Evolutionary conservation across 2,888 invertebrate genomes (phyloP), one percentile per base, ranked within the genome.

Genomic region (Lepidocyrtoides sp.): DNA sequence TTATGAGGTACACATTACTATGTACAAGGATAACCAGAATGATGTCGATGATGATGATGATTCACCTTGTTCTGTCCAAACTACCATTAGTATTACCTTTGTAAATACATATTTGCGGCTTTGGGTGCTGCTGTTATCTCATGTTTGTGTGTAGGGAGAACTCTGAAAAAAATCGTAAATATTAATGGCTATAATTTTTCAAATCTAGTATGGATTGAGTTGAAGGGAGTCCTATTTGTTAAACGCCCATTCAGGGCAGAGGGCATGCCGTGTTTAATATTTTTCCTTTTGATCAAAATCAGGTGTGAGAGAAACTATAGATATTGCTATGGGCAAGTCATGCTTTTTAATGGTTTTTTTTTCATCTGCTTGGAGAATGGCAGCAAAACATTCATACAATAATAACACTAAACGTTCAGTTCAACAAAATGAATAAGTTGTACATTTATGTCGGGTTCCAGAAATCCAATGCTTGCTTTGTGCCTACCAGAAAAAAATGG

Each of bases 171-270:
- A 93, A 92, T 93, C 93, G 93, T 93, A 93, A 93, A 93, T 92
- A 93, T 93, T 93, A 93, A 93, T 93, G 92, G 84, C 86, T 91
- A 87, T 92, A 91, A 91, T 91, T 91, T 91, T 90, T 92, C 84
- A 85, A 87, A 88, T 87, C 83, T 88, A 48, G 84, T 85, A 90
- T 90, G 90, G 85, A 84, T 90, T 87, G 82, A 87, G 77, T 92
- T 89, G 89, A 91, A 82, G 84, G 87, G 83, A 84, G 54, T 84
- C 90, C 91, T 92, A 92, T 92, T 92, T 91, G 87, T 92, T 92
- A 91, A 91, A 92, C 91, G 92, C 91, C 92, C 92, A 89, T 90
- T 92, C 75, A 83, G 90, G 90, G 92, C 87, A 92, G 63, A 92
- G 91, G 92, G 84, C 91, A 91, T 85, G 92, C 82, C 87, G 88